Evolutionary conservation across 2,113 vertebrate species (phyloP).

Genomic region (Triplophysa siluroides): DNA sequence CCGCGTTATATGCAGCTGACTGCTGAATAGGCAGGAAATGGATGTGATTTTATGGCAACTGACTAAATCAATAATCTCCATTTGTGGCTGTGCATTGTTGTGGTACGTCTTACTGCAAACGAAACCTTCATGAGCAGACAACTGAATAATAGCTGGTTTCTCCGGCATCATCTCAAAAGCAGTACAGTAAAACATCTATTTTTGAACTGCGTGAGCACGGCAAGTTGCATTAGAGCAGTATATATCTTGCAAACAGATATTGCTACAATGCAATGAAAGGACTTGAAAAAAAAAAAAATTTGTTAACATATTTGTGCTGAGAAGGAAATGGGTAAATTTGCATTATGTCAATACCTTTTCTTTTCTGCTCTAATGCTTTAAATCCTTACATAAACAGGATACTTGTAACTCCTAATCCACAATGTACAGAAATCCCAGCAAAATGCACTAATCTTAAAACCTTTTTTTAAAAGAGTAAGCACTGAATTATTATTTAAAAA

Average conservation of each 20-base stretch:
- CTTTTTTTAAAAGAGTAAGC: no score
- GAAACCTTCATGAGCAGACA: background rate
- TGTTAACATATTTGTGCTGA: background rate
- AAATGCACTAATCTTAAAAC: no score
- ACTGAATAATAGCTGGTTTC: constrained; percentile 10
- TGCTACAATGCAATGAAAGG: background rate
- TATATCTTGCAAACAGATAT: constrained; percentile 11
- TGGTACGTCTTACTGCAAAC: constrained; percentile 12
- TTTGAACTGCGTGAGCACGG: background rate
- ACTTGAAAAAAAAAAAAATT: background rate
- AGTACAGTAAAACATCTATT: constrained; percentile 1
- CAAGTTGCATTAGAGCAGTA: constrained; percentile 7
- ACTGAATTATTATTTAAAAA: no score
- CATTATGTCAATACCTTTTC: background rate
- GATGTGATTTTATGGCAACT: constrained; percentile 39
- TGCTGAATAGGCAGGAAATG: constrained; percentile 43
- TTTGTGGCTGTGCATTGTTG: constrained; percentile 38
- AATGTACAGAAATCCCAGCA: constrained; percentile 3
- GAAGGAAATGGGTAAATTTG: background rate
- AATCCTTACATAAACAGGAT: constrained; percentile 40
- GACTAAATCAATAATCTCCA: constrained; percentile 48
- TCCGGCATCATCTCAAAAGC: constrained; percentile 21
- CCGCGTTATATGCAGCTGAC: constrained; percentile 14
- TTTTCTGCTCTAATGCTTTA: constrained; percentile 26
- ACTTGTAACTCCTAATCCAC: constrained; percentile 31